Base-by-base conservation (phyloP, 2,113 vertebrate genomes). In the Tupaia chinensis region DNA sequence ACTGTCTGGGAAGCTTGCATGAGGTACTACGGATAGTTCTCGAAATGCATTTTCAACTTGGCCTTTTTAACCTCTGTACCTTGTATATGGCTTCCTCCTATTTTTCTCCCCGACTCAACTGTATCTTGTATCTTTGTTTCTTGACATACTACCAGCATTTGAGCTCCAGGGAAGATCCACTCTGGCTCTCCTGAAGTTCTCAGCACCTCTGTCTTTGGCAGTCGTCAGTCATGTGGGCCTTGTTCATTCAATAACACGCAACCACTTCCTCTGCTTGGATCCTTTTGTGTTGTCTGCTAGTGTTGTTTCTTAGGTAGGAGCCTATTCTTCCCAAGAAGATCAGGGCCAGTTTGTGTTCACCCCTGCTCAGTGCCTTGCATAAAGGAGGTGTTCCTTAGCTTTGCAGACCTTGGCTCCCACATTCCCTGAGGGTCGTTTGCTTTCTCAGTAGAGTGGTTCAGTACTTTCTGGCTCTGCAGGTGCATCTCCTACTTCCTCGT, bases 31-130 rank as follows among this genome's bases (percentile, higher is more conserved):
- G 8, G 4, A 34, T 34, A 22, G 2, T 60, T 63, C 6, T 79
- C 22, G 54, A 34, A 23, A 16, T 16, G 4, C 58, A 69, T 54
- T 22, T 91, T 61, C 25, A 32, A 13, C n/a, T 84, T 60, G 23
- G n/a, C 34, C 29, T 34, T 70, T 84, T 87, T 93, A 5, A 78
- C 34, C 22, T 81, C 14, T 83, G 0, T 89, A 29, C 23, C 53
- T 73, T 70, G 4, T 11, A 4, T 78, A 15, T 73, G 7, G 10
- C 9, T 19, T 81, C 23, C 8, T 60, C 7, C 3, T 16, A 23
- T 10, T 77, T 8, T 19, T 23, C n/a, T 11, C 53, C 4, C 20
- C 27, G 1, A 2, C 15, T 34, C 9, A 9, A 0, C 15, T 87
- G 27, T 11, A 4, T 66, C 32, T 32, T 32, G 32, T 32, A 32